phyloP scores from a whole-genome alignment of 2,797 vertebrate genomes.

The Pygocentrus nattereri region DNA sequence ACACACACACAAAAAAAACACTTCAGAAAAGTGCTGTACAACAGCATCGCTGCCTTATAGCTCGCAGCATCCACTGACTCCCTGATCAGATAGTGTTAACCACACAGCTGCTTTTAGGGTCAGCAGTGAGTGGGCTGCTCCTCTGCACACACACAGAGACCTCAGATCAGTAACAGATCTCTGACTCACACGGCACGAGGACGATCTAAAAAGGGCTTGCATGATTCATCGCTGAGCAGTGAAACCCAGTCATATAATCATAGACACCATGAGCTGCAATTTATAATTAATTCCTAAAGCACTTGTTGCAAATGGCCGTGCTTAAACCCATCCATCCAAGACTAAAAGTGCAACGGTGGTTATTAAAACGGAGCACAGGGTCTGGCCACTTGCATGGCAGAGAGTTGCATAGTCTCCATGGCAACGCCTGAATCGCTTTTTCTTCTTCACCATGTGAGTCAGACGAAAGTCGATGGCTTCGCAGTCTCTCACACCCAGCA shows the following conservation, averaged over 20 bases:
- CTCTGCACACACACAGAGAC: not conserved
- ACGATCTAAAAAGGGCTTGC: not conserved
- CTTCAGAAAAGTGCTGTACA: conserved; percentile 3
- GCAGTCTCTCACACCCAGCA: conserved; percentile 20
- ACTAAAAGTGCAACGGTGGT: not conserved
- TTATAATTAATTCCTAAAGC: not conserved
- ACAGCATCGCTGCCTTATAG: not conserved
- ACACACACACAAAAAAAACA: not conserved
- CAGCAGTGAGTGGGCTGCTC: not conserved
- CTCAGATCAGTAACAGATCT: not conserved
- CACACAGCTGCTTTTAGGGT: not conserved
- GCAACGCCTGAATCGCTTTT: conserved; percentile 31
- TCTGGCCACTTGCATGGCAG: conserved; percentile 4
- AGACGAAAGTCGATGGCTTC: conserved; percentile 12
- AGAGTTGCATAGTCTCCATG: conserved; percentile 47
- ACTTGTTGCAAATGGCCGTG: not conserved
- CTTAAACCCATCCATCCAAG: not conserved
- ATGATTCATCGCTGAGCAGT: not conserved
- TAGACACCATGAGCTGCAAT: not conserved
- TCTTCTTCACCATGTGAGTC: conserved; percentile 36
- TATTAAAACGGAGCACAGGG: conserved; percentile 5
- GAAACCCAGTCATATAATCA: not conserved
- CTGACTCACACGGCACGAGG: not conserved
- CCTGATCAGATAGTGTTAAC: not conserved
- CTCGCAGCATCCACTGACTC: not conserved